A percentile compares a stretch with the other conserved stretches of the same genome.
phyloP scores from a whole-genome alignment of 2,888 invertebrate species.

The Lampropteryx suffumata region DNA sequence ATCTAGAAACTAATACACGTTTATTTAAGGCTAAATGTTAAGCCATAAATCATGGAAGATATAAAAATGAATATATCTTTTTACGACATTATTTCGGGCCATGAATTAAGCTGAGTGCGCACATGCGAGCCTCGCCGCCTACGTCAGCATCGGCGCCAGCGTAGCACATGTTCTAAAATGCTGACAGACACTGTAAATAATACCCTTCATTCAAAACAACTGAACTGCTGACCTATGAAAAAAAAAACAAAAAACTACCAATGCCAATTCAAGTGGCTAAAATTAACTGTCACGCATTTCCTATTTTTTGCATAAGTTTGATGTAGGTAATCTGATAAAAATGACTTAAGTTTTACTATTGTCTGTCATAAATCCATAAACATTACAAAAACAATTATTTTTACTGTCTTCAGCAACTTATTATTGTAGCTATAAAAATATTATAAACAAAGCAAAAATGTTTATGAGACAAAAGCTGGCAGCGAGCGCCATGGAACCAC shows the following conservation, averaged over 20 bases:
- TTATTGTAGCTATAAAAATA: constrained; percentile 13
- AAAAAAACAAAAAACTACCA: constrained; percentile 36
- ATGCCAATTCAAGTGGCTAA: constrained; percentile 32
- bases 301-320: constrained; percentile 7
- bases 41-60: constrained; percentile 37
- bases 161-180: constrained; percentile 59
- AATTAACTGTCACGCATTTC: neutral
- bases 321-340: constrained; percentile 11
- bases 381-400: neutral
- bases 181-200: constrained; percentile 56
- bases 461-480: constrained; percentile 43
- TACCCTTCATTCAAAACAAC: constrained; percentile 50
- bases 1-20: neutral
- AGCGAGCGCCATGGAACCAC: constrained; percentile 44
- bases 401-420: neutral
- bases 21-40: constrained; percentile 17
- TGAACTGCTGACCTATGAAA: constrained; percentile 51
- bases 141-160: constrained; percentile 53
- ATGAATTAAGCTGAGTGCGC: constrained; percentile 53
- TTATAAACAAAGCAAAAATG: constrained; percentile 31
- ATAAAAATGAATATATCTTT: constrained; percentile 37
- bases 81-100: constrained; percentile 39
- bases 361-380: too few relatives aligned
- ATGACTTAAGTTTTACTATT: neutral
- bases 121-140: constrained; percentile 44